Conservation (phyloP, 2,113 vertebrate genomes). For the Gopherus flavomarginatus region DNA sequence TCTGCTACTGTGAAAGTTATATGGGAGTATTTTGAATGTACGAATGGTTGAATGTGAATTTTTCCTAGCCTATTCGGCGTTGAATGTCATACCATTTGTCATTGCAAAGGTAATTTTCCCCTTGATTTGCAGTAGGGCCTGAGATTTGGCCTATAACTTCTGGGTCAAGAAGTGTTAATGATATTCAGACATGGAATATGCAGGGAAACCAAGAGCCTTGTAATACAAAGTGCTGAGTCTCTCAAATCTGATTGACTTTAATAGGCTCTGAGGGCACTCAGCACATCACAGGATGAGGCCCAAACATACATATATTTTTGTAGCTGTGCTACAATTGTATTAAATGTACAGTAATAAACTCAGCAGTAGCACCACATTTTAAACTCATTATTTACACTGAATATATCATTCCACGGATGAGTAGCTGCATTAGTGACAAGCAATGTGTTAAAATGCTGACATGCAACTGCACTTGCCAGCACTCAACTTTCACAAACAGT, state of each 20-base stretch:
- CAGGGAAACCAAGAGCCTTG: neutral
- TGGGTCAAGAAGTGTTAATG: neutral
- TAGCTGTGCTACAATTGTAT: neutral
- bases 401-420: neutral
- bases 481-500: neutral
- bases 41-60: neutral
- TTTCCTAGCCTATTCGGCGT: neutral
- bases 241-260: neutral
- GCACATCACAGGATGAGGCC: neutral
- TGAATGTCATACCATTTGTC: neutral
- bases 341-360: neutral
- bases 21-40: neutral
- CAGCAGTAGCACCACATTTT: neutral
- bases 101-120: neutral
- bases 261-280: neutral
- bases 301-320: neutral
- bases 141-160: neutral
- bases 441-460: neutral
- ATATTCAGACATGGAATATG: neutral
- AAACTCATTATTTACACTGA: neutral
- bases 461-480: neutral
- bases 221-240: neutral
- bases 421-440: neutral
- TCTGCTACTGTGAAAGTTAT: neutral
- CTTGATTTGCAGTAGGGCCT: neutral